These are phyloP conservation scores for Mamestra brassicae DNA, from an alignment of 2,888 invertebrate species.

Conservation along the genomic window DNA sequence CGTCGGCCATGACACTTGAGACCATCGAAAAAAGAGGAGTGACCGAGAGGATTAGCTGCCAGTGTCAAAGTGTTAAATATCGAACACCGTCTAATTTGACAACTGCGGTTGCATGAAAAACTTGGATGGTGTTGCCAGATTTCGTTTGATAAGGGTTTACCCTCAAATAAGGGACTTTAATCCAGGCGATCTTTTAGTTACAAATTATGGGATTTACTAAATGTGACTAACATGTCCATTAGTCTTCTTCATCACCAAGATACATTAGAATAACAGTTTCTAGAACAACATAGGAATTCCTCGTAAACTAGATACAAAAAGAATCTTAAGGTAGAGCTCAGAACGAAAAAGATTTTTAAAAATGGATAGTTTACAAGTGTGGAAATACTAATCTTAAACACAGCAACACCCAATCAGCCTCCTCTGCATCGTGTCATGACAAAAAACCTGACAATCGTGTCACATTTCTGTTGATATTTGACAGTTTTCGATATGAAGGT, in stretches of 20 bases:
- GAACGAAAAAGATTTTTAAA: not conserved
- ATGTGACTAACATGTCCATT: constrained; percentile 11
- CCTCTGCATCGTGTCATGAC: constrained; percentile 60
- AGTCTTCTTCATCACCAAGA: not conserved
- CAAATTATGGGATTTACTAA: constrained; percentile 12
- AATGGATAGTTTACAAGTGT: not conserved
- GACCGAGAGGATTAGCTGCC: constrained; percentile 89
- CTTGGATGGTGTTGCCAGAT: constrained; percentile 65
- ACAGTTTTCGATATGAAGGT: constrained; percentile 83
- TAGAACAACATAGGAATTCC: not conserved
- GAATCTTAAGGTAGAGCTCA: not conserved
- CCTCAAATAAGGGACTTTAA: constrained; percentile 34
- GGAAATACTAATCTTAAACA: not conserved
- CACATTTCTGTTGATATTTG: constrained; percentile 87
- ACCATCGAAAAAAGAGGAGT: constrained; percentile 82
- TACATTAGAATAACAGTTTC: not conserved
- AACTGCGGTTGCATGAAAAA: constrained; percentile 83
- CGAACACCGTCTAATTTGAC: constrained; percentile 90
- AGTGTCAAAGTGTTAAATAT: constrained; percentile 91
- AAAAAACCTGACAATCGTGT: constrained; percentile 85
- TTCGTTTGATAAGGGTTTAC: constrained; percentile 39
- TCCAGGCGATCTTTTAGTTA: not conserved
- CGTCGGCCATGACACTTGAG: constrained; percentile 86
- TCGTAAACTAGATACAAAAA: not conserved
- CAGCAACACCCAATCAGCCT: constrained; percentile 45